Conservation (phyloP, 1,140 invertebrate species). For the Cyclargus thomasi region DNA sequence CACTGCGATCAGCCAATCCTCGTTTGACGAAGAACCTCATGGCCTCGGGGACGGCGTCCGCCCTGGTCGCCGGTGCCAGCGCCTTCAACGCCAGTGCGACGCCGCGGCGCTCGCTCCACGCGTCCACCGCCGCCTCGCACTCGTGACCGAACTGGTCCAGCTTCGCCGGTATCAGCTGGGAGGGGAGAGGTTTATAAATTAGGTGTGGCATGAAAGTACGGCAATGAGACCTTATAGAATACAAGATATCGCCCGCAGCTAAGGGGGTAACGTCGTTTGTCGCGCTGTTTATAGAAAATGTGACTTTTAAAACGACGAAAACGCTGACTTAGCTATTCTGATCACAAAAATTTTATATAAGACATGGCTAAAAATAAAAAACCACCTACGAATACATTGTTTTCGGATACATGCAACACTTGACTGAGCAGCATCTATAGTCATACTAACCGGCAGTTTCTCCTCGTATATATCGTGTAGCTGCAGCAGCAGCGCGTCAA, state of each 20-base stretch:
- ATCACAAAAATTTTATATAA: too few relatives aligned
- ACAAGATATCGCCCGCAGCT: too few relatives aligned
- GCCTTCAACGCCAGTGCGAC: slow-evolving; percentile 88
- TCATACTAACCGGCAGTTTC: slow-evolving; percentile 76
- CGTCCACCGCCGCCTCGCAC: slow-evolving; percentile 88
- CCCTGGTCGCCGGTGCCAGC: slow-evolving; percentile 81
- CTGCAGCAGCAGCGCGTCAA: slow-evolving; percentile 77
- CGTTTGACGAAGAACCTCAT: slow-evolving; percentile 91
- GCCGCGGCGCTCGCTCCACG: slow-evolving; percentile 91
- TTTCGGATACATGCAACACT: too few relatives aligned
- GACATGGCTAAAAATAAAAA: too few relatives aligned
- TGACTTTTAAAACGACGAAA: too few relatives aligned
- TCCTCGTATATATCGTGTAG: slow-evolving; percentile 87
- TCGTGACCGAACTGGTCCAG: slow-evolving; percentile 94
- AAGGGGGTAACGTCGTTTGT: too few relatives aligned
- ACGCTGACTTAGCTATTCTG: too few relatives aligned
- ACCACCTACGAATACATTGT: too few relatives aligned
- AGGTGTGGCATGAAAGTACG: neutral
- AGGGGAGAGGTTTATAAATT: too few relatives aligned
- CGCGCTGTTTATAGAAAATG: too few relatives aligned
- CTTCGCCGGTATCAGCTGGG: slow-evolving; percentile 87
- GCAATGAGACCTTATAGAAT: too few relatives aligned
- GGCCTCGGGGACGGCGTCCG: slow-evolving; percentile 81
- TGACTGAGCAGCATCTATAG: too few relatives aligned
- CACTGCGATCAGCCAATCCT: slow-evolving; percentile 89